Evolutionary conservation across 2,113 vertebrate species (phyloP).

Genomic region (Corvus cornix): DNA sequence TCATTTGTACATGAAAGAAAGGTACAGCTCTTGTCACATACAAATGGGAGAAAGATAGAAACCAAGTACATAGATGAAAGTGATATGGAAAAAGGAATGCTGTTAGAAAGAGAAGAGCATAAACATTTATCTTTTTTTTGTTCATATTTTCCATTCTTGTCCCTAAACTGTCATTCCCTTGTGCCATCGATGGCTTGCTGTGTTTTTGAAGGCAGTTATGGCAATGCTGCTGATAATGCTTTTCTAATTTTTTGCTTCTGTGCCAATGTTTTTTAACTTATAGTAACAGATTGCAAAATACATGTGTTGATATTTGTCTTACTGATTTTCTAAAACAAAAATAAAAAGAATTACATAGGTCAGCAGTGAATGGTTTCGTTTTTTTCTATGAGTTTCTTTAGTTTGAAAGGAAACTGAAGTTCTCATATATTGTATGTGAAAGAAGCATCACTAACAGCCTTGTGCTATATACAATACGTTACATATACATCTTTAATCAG

Average conservation of each 20-base stretch:
- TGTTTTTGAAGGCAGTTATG: neutral
- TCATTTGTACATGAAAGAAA: neutral
- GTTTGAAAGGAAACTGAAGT: slow-evolving; percentile 41
- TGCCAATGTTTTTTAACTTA: neutral
- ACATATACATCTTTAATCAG: slow-evolving; percentile 40
- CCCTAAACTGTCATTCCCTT: neutral
- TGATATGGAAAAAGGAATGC: neutral
- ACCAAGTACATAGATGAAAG: neutral
- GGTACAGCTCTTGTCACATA: neutral
- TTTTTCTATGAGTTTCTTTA: neutral
- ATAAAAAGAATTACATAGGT: neutral
- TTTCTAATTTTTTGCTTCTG: neutral
- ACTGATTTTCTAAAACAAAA: slow-evolving; percentile 7
- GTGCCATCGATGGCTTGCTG: neutral
- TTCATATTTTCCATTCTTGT: neutral
- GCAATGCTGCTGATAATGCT: neutral
- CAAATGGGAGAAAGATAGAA: neutral
- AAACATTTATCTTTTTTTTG: neutral
- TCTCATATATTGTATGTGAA: slow-evolving; percentile 40
- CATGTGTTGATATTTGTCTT: neutral
- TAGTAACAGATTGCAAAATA: neutral
- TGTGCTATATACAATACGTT: slow-evolving; percentile 22
- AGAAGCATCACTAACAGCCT: neutral
- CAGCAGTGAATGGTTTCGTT: slow-evolving; percentile 1
- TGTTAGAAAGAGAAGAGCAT: neutral